Base-by-base conservation (phyloP, 2,113 vertebrate genomes). In the Grus americana region DNA sequence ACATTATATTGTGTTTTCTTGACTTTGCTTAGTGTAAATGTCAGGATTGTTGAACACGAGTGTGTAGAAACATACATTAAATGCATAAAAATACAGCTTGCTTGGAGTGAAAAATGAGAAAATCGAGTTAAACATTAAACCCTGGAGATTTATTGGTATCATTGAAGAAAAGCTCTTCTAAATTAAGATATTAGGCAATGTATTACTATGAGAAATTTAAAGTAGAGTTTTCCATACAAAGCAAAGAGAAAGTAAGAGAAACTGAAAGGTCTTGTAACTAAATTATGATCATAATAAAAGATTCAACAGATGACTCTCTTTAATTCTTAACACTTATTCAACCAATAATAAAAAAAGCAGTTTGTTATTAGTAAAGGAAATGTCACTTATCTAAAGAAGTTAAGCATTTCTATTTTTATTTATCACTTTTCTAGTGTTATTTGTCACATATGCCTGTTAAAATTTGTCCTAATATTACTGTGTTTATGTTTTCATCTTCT, bases 271-370 rank as follows among this genome's bases (percentile, higher is more conserved):
- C 61, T 93, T 97, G 55, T 81, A 79, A 71, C 74, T 73, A 72
- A 94, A 85, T 94, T 93, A 76, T 92, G 47, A 78, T 93, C 23
- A 42, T 89, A 88, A 88, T 76, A 78, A 82, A 95, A 93, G 61
- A 96, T 27, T 5, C 8, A 95, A 93, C 92, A 92, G 79, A 90
- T 88, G 7, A 93, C 38, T 93, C 96, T 88, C 62, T 92, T 47
- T 94, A 96, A 92, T 88, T 97, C 84, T 90, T 89, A 96, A 62
- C 89, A 93, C 52, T 95, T 97, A 84, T 78, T 92, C 63, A 96
- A 82, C 93, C 94, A 94, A 87, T 96, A 93, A 90, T 93, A 66
- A 87, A 91, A 83, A 92, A 85, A 87, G 21, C 44, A 87, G 57
- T 72, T 81, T 93, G 47, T 90, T 82, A 96, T 97, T 96, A 95